These are phyloP conservation scores for Hafferia zeledoni DNA, from an alignment of 2,797 vertebrate species.

Conservation along the genomic window DNA sequence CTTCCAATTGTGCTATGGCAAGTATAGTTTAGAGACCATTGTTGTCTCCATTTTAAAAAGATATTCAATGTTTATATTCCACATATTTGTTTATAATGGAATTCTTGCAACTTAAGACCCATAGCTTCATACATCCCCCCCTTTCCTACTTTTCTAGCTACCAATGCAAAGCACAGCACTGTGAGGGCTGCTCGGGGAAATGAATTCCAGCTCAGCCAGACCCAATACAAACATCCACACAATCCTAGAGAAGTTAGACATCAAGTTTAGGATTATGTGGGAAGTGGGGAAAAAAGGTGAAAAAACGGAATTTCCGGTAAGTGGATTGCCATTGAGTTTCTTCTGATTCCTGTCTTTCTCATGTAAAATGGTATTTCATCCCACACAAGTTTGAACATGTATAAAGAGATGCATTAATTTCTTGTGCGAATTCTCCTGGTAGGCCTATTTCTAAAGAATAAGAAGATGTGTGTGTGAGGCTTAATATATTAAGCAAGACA, in stretches of 20 bases:
- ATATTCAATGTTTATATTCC: background rate
- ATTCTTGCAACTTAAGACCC: background rate
- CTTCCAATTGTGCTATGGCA: background rate
- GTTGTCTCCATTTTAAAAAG: background rate
- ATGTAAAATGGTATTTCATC: background rate
- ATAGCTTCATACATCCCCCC: background rate
- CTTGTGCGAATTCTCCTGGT: conserved; percentile 26
- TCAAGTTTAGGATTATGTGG: background rate
- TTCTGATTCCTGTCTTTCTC: background rate
- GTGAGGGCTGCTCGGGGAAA: background rate
- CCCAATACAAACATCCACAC: background rate
- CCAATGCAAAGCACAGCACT: background rate
- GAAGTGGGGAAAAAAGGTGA: background rate
- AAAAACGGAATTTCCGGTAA: background rate
- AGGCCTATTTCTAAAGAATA: background rate
- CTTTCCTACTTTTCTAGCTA: background rate
- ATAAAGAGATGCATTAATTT: background rate
- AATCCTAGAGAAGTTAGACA: background rate
- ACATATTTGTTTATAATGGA: background rate
- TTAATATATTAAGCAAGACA: background rate
- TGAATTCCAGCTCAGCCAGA: background rate
- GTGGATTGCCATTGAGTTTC: background rate
- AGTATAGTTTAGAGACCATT: background rate
- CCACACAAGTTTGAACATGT: background rate
- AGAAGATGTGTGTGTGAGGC: background rate